A percentile compares a stretch with the other conserved stretches of the same genome.
These are phyloP conservation scores for Laterallus jamaicensis DNA, from an alignment of 2,113 vertebrate species.

Conservation along the genomic window DNA sequence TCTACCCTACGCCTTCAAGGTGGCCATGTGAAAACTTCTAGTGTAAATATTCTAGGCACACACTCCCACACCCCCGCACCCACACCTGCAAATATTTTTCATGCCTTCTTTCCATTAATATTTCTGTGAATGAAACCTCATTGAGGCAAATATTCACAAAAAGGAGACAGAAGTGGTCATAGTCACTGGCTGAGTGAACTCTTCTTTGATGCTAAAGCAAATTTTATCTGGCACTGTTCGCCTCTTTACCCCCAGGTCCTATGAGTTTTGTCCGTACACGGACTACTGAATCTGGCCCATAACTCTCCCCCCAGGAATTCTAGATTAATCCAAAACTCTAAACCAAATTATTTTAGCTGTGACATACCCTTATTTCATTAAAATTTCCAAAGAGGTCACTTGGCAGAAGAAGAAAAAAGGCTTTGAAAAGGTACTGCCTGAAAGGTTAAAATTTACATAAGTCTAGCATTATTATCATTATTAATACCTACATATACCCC, in stretches of 20 bases:
- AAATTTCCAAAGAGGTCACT: background rate
- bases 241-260: background rate
- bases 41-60: background rate
- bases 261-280: background rate
- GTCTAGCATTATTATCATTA: constrained; percentile 24
- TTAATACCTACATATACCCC: constrained; percentile 29
- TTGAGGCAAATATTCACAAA: background rate
- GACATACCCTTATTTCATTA: constrained; percentile 11
- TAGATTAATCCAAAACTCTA: background rate
- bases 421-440: background rate
- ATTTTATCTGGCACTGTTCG: background rate
- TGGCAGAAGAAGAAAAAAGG: constrained; percentile 13
- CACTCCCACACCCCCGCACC: no score
- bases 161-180: background rate
- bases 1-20: background rate
- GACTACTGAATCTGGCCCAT: background rate
- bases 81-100: background rate
- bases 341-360: background rate
- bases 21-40: background rate
- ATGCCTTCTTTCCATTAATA: background rate
- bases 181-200: background rate
- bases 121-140: background rate
- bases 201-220: background rate
- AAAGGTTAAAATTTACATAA: constrained; percentile 66
- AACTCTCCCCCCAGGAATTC: background rate